Percentiles rank a stretch among this genome's conserved stretches.
Evolutionary conservation across 2,888 invertebrate genomes (phyloP).

Genomic region (Agrotis ipsilon): DNA sequence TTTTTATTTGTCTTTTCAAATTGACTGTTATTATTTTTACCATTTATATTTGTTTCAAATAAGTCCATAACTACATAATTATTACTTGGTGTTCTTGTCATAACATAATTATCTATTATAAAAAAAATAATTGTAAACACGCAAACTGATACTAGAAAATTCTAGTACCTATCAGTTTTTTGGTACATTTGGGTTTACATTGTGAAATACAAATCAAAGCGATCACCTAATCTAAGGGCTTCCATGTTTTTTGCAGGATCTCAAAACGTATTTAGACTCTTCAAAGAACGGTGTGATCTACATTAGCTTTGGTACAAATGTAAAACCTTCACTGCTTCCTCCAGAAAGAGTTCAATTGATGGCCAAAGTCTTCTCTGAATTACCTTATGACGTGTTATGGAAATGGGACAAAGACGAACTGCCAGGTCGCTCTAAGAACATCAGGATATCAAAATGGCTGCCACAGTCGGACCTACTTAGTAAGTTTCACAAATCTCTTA

Average conservation of each 20-base stretch:
- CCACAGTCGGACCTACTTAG: constrained; percentile 76
- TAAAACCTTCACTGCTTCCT: constrained; percentile 74
- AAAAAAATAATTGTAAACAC: too few species aligned
- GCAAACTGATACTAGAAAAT: too few species aligned
- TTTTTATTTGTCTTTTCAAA: constrained; percentile 18
- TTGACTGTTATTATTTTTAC: neutral
- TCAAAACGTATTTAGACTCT: constrained; percentile 77
- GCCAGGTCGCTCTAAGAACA: constrained; percentile 76
- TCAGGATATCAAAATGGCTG: constrained; percentile 84
- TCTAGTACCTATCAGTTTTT: too few species aligned
- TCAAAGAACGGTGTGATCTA: constrained; percentile 83
- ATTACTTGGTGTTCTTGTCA: neutral
- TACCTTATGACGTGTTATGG: constrained; percentile 85
- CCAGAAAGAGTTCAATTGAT: constrained; percentile 73
- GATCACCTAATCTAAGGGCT: neutral
- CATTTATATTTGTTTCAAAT: neutral
- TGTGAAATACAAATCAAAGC: too few species aligned
- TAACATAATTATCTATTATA: too few species aligned
- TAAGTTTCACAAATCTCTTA: constrained; percentile 18
- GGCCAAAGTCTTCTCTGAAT: constrained; percentile 76
- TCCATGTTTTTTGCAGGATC: constrained; percentile 69
- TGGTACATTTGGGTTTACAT: too few species aligned
- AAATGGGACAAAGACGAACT: constrained; percentile 82
- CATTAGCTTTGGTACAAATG: constrained; percentile 85
- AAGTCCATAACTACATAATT: neutral